Evolutionary conservation across 2,888 invertebrate genomes (phyloP).

Genomic region (Callosobruchus maculatus): DNA sequence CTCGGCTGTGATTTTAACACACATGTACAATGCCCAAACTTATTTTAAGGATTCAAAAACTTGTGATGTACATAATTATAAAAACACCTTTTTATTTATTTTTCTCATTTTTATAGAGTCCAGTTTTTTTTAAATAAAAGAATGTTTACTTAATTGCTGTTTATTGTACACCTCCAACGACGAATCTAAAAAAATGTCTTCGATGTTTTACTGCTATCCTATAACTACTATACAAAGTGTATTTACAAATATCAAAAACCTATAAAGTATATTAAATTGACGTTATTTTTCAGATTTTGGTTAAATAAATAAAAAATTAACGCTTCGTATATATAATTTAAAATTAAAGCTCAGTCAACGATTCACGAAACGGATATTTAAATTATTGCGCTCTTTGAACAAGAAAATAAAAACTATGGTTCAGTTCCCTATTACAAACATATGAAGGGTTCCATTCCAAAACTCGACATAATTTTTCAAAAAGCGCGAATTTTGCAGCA

Average conservation of each 20-base stretch:
- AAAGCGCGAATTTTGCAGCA: too few relatives aligned
- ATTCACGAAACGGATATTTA: neutral
- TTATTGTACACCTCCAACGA: neutral
- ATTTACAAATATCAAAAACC: neutral
- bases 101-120: neutral
- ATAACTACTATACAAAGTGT: neutral
- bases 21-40: conserved; percentile 25
- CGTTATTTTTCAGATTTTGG: neutral
- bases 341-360: neutral
- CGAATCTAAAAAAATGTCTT: neutral
- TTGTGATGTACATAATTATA: conserved; percentile 1
- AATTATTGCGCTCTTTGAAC: too few relatives aligned
- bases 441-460: too few relatives aligned
- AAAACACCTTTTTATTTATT: neutral
- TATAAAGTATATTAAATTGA: neutral
- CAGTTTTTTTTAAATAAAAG: neutral
- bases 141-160: neutral
- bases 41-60: conserved; percentile 14
- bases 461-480: too few relatives aligned
- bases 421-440: too few relatives aligned
- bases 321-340: neutral
- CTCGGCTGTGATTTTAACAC: conserved; percentile 30
- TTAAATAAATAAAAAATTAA: neutral
- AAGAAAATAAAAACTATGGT: too few relatives aligned
- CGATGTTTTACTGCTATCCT: neutral